Conservation (phyloP, 2,113 vertebrate genomes). For the Nothoprocta pentlandii region DNA sequence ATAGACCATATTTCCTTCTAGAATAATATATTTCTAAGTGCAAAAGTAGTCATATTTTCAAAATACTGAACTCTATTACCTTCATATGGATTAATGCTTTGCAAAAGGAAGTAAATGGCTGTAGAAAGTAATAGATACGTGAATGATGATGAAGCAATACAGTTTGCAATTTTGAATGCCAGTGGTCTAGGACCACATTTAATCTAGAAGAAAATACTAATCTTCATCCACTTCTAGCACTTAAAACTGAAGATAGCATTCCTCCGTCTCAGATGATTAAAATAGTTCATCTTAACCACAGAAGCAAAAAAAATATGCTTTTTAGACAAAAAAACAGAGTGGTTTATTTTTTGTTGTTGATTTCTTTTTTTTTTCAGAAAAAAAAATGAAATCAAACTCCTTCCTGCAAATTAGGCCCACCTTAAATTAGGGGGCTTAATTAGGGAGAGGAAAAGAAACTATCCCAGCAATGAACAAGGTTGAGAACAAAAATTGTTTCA, state of each 20-base stretch:
- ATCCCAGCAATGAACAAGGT: neutral
- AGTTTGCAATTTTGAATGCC: neutral
- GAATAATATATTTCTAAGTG: neutral
- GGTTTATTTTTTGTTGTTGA: neutral
- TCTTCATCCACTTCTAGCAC: neutral
- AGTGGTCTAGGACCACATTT: neutral
- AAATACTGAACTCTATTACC: neutral
- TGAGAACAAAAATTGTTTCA: neutral
- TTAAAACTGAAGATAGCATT: neutral
- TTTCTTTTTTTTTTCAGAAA: too few relatives aligned
- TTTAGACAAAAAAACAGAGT: neutral
- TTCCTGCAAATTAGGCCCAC: neutral
- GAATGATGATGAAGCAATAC: neutral
- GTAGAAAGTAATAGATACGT: neutral
- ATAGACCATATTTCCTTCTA: neutral
- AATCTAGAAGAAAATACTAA: neutral
- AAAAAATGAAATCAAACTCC: neutral
- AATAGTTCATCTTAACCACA: neutral
- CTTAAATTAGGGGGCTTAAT: neutral
- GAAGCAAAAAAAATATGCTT: neutral
- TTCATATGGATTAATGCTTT: neutral
- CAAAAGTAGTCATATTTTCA: neutral
- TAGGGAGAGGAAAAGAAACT: neutral
- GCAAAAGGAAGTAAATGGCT: neutral
- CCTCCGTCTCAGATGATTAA: neutral